A percentile compares a stretch with the other conserved stretches of the same genome.
Evolutionary conservation across 2,888 invertebrate genomes (phyloP).

Genomic region (Chorisops tibialis): DNA sequence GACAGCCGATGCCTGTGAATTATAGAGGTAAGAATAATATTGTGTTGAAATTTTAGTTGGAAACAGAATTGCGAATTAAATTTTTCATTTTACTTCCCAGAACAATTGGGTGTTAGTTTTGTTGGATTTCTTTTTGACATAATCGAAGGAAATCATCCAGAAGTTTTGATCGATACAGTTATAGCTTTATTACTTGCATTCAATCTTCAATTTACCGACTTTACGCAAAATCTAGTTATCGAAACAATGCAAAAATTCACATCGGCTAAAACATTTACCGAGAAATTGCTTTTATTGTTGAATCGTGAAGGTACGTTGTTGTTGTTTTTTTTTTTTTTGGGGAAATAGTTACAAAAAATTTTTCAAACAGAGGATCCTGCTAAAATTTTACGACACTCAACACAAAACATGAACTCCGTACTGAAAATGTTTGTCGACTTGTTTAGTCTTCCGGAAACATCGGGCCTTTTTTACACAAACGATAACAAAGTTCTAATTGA

Average conservation of each 20-base stretch:
- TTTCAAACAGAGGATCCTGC: constrained; percentile 74
- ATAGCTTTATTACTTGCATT: constrained; percentile 81
- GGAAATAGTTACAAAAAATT: neutral
- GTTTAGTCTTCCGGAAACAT: constrained; percentile 74
- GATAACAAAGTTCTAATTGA: constrained; percentile 92
- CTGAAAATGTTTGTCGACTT: constrained; percentile 85
- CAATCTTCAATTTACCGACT: constrained; percentile 78
- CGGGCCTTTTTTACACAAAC: constrained; percentile 89
- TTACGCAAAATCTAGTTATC: constrained; percentile 67
- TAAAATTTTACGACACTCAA: constrained; percentile 77
- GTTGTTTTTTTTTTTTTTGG: no score
- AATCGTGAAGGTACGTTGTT: constrained; percentile 81
- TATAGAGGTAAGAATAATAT: constrained; percentile 82
- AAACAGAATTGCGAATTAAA: neutral
- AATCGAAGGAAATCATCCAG: constrained; percentile 82
- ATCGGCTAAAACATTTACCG: constrained; percentile 83
- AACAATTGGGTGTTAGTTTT: constrained; percentile 80
- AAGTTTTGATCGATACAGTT: constrained; percentile 80
- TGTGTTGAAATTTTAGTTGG: neutral
- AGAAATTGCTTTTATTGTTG: constrained; percentile 80
- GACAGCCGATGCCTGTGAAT: constrained; percentile 82
- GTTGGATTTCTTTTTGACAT: constrained; percentile 74
- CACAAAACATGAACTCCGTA: constrained; percentile 77
- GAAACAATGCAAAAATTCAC: constrained; percentile 65
- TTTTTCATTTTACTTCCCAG: constrained; percentile 52